Evolutionary conservation across 2,888 invertebrate species (phyloP), one percentile per base, ranked within the genome.

Genomic region (Cantharis nigra): DNA sequence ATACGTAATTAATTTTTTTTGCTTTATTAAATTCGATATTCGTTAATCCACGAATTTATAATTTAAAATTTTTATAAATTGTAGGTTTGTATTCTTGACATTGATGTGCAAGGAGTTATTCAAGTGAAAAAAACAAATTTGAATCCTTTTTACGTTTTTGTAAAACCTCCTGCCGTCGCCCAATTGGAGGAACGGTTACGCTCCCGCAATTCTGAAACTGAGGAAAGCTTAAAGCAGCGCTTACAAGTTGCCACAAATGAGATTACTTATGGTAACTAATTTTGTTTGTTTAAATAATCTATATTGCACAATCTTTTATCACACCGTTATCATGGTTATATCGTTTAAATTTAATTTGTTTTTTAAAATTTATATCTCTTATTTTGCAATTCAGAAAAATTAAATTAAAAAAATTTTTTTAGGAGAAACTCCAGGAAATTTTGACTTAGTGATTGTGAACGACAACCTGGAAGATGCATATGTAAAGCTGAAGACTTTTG

Each of bases 121-220:
- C 81, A 84, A 79, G 93, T 98, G 11, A 96, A 96, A 85, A 91
- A 92, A 75, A 94, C 95, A 20, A 92, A 95, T 85, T 89, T 98
- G 10, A 92, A 96, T 87, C 96, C 98, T 0, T 89, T 95, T 83
- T 93, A 94, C 81, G 93, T 99, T 20, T 98, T 98, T 87, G 92
- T 99, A 49, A 95, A 95, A 89, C 98, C 99, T n/a, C 99, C 98
- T 4, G 94, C 94, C 7, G 87, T 97, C 79, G 91, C 92, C 62
- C 94, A 93, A 83, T 89, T 98, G 79, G 96, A 95, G 86, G 90
- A 91, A 74, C 90, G 96, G 62, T 89, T 97, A 74, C 90, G 93
- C 16, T 91, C 90, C 3, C 92, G 99, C 74, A 95, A 96, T 78
- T 98, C 98, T 0, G 99, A 99, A 89, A 94, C 94, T 2, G 96